A percentile compares a stretch with the other conserved stretches of the same genome.
Conservation (phyloP, 23 tunicate species). For the Styela plicata region DNA sequence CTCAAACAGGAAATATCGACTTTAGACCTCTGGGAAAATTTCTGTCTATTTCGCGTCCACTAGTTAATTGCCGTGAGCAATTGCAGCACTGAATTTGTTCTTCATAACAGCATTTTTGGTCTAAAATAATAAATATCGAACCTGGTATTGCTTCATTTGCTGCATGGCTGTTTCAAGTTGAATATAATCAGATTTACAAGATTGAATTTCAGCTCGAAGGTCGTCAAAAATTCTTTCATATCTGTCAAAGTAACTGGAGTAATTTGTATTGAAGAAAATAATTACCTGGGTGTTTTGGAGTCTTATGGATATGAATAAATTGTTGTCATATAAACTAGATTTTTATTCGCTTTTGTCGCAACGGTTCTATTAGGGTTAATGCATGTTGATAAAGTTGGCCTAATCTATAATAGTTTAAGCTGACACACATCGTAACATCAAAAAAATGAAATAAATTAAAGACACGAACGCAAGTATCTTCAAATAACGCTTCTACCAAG, state of each 20-base stretch:
- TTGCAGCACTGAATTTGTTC: too few relatives aligned
- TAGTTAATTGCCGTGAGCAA: too few relatives aligned
- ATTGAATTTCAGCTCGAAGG: slow-evolving; percentile 12
- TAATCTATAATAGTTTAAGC: background rate
- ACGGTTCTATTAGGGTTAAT: background rate
- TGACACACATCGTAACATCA: background rate
- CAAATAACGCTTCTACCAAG: too few relatives aligned
- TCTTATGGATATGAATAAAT: background rate
- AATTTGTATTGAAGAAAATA: background rate
- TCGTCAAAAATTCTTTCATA: background rate
- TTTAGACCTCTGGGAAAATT: too few relatives aligned
- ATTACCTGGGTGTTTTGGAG: background rate
- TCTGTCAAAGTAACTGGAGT: background rate
- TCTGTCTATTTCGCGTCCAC: too few relatives aligned
- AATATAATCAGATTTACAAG: background rate
- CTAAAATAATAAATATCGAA: background rate
- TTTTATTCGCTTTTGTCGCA: background rate
- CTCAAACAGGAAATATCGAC: too few relatives aligned
- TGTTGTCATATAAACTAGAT: background rate
- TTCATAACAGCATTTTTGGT: too few relatives aligned
- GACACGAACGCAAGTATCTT: background rate
- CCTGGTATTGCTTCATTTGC: slow-evolving; percentile 22
- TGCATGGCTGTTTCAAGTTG: slow-evolving; percentile 1
- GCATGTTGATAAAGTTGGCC: background rate
- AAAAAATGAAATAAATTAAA: background rate